Evolutionary conservation across 30 jellyfish, hydroid and myxozoan species (phyloP), one percentile per base, ranked within the genome.

Genomic region (Chrysaora quinquecirrha): DNA sequence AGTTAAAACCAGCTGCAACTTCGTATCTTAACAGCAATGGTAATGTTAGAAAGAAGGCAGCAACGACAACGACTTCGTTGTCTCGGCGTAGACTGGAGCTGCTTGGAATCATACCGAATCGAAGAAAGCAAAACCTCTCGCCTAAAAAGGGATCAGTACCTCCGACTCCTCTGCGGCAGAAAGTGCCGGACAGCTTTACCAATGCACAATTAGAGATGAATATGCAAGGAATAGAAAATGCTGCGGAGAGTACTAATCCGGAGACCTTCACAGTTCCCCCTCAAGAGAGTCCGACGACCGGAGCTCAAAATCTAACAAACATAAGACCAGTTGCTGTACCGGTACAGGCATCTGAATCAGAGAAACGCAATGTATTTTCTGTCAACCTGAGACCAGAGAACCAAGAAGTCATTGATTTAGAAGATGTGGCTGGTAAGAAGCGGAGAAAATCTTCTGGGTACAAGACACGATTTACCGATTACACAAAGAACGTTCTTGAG

Each of bases 401-500:
- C 6, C 54, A 38, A 38, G 6, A 6, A 38, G 54, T 38, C 11
- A n/a, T 46, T 64, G 76, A 79, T 11, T 46, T 23, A 10, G 18
- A 38, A n/a, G 32, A 14, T 20, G 73, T 78, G 30, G 35, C 29
- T 1, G 18, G 62, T 31, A 80, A 80, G 46, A 80, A 70, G 71
- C 83, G 58, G 48, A 23, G 90, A 25, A 80, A 80, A 31, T 72
- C 83, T 1, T 65, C 84, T 21, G 84, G 83, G 22, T 64, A 66
- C 30, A 74, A 69, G 24, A 69, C 95, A 11, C 32, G 95, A 46
- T 84, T 84, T 68, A 61, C 88, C 10, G 95, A 84, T 30, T 84
- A 73, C 65, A 84, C 86, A 46, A 73, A 74, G 23, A 74, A 74
- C 64, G 88, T 84, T 19, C 34, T 84, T 1, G 95, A 84, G 34